Percentiles rank a stretch among this genome's conserved stretches.
Evolutionary conservation across 2,888 invertebrate genomes (phyloP).

Genomic region (Polydesmus complanatus): DNA sequence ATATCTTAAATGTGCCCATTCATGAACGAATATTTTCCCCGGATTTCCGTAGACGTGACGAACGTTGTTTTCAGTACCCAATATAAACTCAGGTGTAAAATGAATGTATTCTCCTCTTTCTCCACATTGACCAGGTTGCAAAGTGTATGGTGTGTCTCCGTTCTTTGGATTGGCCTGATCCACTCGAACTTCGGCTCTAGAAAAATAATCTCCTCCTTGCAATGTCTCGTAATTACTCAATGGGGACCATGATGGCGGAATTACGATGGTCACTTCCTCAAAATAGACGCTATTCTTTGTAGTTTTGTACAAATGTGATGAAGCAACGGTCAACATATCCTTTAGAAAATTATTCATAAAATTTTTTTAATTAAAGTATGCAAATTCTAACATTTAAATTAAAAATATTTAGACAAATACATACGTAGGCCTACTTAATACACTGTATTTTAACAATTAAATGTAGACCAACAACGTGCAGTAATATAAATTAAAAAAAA

Average conservation of each 20-base stretch:
- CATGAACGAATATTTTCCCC: slow-evolving; percentile 23
- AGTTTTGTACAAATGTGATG: slow-evolving; percentile 25
- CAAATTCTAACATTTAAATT: too few species aligned
- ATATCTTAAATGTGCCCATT: slow-evolving; percentile 27
- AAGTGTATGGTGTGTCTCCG: slow-evolving; percentile 25
- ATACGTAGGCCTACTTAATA: too few species aligned
- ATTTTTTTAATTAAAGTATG: too few species aligned
- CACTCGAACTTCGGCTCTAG: slow-evolving; percentile 18
- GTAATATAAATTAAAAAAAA: too few species aligned
- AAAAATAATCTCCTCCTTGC: slow-evolving; percentile 9
- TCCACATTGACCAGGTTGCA: slow-evolving; percentile 27
- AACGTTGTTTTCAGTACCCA: not conserved
- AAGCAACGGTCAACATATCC: slow-evolving; percentile 21
- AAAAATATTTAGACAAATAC: too few species aligned
- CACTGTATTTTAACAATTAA: too few species aligned
- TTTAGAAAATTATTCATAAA: too few species aligned
- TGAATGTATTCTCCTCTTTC: slow-evolving; percentile 25
- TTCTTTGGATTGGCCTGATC: slow-evolving; percentile 25
- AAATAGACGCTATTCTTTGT: slow-evolving; percentile 25
- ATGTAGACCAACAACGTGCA: too few species aligned
- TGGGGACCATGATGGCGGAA: slow-evolving; percentile 27
- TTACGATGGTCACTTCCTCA: slow-evolving; percentile 26
- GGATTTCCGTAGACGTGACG: not conserved
- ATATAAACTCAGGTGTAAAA: slow-evolving; percentile 21
- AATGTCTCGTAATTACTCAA: not conserved